These are phyloP conservation scores for Drosophila melanosoma DNA, from an alignment of 2,888 invertebrate genomes.

Conservation along the genomic window DNA sequence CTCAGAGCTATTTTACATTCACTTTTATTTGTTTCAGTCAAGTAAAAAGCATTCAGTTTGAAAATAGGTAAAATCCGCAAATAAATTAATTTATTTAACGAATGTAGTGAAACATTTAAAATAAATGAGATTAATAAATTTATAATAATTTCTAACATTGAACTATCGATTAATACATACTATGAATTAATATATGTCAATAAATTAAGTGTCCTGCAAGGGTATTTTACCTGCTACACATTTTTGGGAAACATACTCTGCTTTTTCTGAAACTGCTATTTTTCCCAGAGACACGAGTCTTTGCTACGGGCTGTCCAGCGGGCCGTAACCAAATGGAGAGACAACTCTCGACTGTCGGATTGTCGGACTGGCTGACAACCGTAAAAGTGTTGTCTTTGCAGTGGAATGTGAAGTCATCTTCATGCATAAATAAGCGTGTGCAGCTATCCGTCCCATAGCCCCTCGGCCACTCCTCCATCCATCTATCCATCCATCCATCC, in stretches of 20 bases:
- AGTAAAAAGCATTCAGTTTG: too few species aligned
- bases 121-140: background rate
- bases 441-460: slow-evolving; percentile 11
- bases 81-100: background rate
- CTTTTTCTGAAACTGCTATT: slow-evolving; percentile 20
- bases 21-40: too few species aligned
- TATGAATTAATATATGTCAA: background rate
- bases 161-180: background rate
- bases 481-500: background rate
- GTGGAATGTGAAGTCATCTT: slow-evolving; percentile 78
- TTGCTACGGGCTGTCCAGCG: slow-evolving; percentile 57
- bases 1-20: too few species aligned
- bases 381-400: slow-evolving; percentile 74
- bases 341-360: slow-evolving; percentile 1
- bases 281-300: slow-evolving; percentile 52
- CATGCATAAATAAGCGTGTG: slow-evolving; percentile 75
- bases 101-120: too few species aligned
- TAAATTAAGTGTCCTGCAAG: background rate
- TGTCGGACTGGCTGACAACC: slow-evolving; percentile 59
- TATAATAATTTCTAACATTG: background rate
- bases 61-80: too few species aligned
- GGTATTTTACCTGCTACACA: slow-evolving; percentile 19
- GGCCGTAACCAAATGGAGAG: slow-evolving; percentile 70
- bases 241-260: background rate
- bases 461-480: background rate